These are phyloP conservation scores for Phoeniculus purpureus DNA, from an alignment of 2,797 vertebrate genomes.

Conservation along the genomic window DNA sequence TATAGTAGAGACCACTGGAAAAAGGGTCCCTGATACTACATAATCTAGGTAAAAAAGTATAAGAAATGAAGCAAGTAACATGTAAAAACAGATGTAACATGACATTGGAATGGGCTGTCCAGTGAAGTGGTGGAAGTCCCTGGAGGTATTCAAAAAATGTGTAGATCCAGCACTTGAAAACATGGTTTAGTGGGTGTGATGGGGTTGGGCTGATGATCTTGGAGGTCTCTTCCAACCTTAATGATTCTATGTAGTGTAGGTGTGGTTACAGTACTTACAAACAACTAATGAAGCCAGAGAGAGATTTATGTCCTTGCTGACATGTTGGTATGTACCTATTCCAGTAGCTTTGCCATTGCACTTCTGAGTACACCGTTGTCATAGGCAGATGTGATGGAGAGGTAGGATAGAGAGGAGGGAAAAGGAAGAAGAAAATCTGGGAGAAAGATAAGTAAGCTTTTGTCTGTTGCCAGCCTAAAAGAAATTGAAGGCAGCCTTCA, in stretches of 20 bases:
- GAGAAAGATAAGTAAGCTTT: background rate
- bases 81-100: too few relatives aligned
- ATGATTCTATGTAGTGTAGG: background rate
- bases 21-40: background rate
- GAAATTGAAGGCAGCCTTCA: background rate
- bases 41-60: background rate
- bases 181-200: too few relatives aligned
- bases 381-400: background rate
- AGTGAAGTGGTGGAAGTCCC: too few relatives aligned
- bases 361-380: background rate
- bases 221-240: too few relatives aligned
- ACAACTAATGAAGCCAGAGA: background rate
- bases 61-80: background rate
- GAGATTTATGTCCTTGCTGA: background rate
- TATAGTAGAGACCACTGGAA: background rate
- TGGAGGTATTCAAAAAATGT: too few relatives aligned
- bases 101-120: too few relatives aligned
- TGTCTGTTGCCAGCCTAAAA: background rate
- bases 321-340: background rate
- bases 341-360: background rate
- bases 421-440: background rate
- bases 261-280: background rate
- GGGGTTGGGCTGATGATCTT: too few relatives aligned
- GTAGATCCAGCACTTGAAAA: too few relatives aligned
- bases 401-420: background rate